Base-by-base conservation (phyloP, 2,888 invertebrate genomes). In the Trachelus iudaicus region DNA sequence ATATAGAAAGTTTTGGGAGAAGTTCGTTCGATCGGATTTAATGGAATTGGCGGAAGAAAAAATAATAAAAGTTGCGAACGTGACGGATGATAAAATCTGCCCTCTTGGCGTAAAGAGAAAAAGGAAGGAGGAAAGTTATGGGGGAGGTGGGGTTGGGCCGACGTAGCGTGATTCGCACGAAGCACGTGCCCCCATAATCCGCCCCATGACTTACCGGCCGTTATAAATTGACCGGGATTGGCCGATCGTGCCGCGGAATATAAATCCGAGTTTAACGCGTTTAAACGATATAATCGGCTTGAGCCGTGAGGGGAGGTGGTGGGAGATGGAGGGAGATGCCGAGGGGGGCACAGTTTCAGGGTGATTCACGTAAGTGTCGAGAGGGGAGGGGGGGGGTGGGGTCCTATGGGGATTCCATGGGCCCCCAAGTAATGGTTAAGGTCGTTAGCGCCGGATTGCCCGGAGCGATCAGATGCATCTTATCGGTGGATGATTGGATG, bases 191-290 rank as follows among this genome's bases (percentile, higher is more conserved):
- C 75, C n/a, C 75, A 33, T 40, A 75, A 75, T 74, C 35, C 34
- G 73, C n/a, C 34, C 73, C 34, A 30, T 34, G 73, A 73, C 73
- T 73, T 73, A 73, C 34, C 12, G 71, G n/a, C 71, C 73, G 34
- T 34, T 30, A 69, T 33, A 69, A 69, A 69, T 31, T 69, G 73
- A 73, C n/a, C 34, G 73, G 34, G 23, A 33, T 30, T 31, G 35
- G 34, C 69, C 33, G 79, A 73, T 79, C 79, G 79, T 79, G 79
- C 75, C 79, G 56, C 34, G 76, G 79, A 79, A 79, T 79, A 73
- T 31, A 73, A 73, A 79, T 73, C 69, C 76, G 37, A 69, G 76
- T 73, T 79, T 69, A 37, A 33, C 23, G 35, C 30, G 76, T 37
- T 73, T 31, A 40, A 40, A 40, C 40, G 40, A 40, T 40, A 40